Base-by-base conservation (phyloP, 2,113 vertebrate species). In the Psittacus erithacus region DNA sequence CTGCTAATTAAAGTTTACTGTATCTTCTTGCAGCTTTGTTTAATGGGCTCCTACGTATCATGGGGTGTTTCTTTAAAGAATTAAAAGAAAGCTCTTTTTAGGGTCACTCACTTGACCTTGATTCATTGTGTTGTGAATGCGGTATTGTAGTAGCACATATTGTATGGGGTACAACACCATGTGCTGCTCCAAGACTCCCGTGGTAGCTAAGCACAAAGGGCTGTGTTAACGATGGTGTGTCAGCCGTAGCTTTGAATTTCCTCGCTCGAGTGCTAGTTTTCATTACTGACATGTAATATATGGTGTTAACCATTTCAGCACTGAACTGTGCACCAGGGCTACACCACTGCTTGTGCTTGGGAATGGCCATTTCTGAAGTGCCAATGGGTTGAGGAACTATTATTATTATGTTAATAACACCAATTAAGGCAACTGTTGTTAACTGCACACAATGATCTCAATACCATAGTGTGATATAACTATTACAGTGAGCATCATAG, bases 1-100 rank as follows among this genome's bases (percentile, higher is more conserved):
- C 93, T 97, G 96, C 96, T 97, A 96, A 97, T 97, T 97, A 97
- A 96, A 96, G 96, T 97, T 97, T 97, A 96, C 96, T 95, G 91
- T 94, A 94, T 96, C 96, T 96, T 96, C 95, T 97, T 96, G 95
- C 92, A 91, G 96, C 93, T 96, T 97, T 97, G 93, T 97, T 97
- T 97, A 96, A 97, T 96, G 86, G 92, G 95, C 95, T 97, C 92
- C 93, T 89, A 73, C 83, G 79, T 97, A 94, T 97, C 96, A 96
- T 91, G 95, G 92, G 93, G 96, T 79, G 74, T 93, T 96, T 93
- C 95, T 97, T 97, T 97, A 96, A 96, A 97, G 96, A 97, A 96
- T 96, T 91, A 92, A 96, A 96, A 96, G 93, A 95, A 97, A 97
- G 96, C 95, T 96, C 96, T 96, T 96, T 97, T 94, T 96, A 93